A percentile compares a stretch with the other conserved stretches of the same genome.
phyloP scores from a whole-genome alignment of 2,113 vertebrate species.

The Ibidorhyncha struthersii region DNA sequence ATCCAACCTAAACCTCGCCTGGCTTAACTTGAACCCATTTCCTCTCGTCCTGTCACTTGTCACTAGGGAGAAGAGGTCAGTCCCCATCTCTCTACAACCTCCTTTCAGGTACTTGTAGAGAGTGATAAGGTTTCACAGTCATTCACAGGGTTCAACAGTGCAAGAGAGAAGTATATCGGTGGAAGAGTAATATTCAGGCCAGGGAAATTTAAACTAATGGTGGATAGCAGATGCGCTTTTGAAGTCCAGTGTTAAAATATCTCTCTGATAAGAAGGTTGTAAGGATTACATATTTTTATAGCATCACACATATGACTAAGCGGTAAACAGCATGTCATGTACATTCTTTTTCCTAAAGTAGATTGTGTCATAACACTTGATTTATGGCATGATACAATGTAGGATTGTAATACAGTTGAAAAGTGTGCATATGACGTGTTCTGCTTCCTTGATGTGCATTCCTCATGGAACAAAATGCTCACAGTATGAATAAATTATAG shows the following conservation, averaged over 20 bases:
- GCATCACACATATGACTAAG: slow-evolving; percentile 10
- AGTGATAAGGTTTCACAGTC: too few relatives aligned
- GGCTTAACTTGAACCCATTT: too few relatives aligned
- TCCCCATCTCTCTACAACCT: too few relatives aligned
- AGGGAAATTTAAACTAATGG: not conserved
- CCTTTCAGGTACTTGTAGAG: too few relatives aligned
- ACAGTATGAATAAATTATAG: not conserved
- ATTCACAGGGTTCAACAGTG: too few relatives aligned
- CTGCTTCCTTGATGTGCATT: not conserved
- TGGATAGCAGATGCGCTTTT: not conserved
- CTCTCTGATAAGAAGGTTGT: slow-evolving; percentile 9
- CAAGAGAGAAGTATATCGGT: not conserved
- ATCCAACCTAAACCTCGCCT: too few relatives aligned
- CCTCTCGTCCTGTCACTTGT: too few relatives aligned
- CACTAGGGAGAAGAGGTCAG: too few relatives aligned
- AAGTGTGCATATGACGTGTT: not conserved
- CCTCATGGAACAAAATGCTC: not conserved
- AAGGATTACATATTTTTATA: slow-evolving; percentile 33
- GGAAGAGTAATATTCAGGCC: not conserved
- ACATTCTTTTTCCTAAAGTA: not conserved
- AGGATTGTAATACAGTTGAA: not conserved
- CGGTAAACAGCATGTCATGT: not conserved
- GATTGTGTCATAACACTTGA: not conserved
- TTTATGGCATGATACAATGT: not conserved
- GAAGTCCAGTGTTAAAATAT: not conserved